Conservation (phyloP, 2,888 invertebrate species). For the Mantis religiosa region DNA sequence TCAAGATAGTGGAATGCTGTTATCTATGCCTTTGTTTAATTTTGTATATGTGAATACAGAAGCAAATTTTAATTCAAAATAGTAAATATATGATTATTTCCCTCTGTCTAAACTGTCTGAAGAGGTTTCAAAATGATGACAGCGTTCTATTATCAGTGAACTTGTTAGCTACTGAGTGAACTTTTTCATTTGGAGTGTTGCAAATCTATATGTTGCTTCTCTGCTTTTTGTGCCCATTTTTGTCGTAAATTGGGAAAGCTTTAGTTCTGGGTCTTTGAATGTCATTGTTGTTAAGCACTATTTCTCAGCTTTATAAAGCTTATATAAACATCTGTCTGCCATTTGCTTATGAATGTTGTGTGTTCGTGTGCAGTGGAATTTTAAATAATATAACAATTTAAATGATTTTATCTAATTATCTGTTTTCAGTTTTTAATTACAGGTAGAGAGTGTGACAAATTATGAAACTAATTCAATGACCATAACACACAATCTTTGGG, state of each 20-base stretch:
- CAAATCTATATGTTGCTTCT: not conserved
- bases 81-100: not conserved
- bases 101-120: not conserved
- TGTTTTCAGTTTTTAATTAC: conserved; percentile 9
- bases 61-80: not conserved
- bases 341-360: not conserved
- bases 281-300: not conserved
- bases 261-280: not conserved
- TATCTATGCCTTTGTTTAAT: not conserved
- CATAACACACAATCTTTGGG: not conserved
- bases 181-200: not conserved
- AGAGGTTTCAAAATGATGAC: not conserved
- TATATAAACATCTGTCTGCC: not conserved
- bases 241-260: not conserved
- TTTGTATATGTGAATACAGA: not conserved
- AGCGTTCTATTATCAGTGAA: not conserved
- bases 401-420: not conserved
- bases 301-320: not conserved
- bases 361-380: not conserved
- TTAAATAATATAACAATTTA: not conserved
- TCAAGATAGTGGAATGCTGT: not conserved
- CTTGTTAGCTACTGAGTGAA: not conserved
- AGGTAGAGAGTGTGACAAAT: not conserved
- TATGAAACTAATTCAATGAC: not conserved
- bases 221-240: not conserved